Percentiles rank a stretch among this genome's conserved stretches.
phyloP scores from a whole-genome alignment of 1,140 invertebrate genomes.

The Calephelis virginiensis region DNA sequence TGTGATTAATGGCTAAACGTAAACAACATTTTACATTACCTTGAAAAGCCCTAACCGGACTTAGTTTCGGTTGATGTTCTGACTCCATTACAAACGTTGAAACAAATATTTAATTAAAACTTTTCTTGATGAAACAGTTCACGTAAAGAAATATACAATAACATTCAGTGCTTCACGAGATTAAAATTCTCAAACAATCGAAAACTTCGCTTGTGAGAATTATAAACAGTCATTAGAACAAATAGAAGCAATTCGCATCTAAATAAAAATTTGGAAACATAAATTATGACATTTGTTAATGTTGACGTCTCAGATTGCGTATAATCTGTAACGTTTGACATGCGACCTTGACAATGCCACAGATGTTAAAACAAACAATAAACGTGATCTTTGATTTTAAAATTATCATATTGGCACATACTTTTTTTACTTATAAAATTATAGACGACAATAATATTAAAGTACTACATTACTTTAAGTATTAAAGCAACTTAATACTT shows the following conservation, averaged over 20 bases:
- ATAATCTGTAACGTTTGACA: not conserved
- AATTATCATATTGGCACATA: too few relatives aligned
- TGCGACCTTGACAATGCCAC: not conserved
- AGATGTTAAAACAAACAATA: not conserved
- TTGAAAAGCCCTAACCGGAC: constrained; percentile 61
- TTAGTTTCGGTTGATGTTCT: constrained; percentile 61
- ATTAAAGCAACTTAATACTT: too few relatives aligned
- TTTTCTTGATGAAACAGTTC: not conserved
- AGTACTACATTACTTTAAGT: too few relatives aligned
- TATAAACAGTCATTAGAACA: not conserved
- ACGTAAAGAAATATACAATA: not conserved
- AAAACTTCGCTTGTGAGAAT: not conserved
- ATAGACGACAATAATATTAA: too few relatives aligned
- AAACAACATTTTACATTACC: constrained; percentile 37
- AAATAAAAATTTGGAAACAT: not conserved
- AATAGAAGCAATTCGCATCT: not conserved
- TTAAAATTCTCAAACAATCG: not conserved
- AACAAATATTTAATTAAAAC: constrained; percentile 12
- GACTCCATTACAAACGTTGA: constrained; percentile 45
- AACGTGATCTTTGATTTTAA: too few relatives aligned
- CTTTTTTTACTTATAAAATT: too few relatives aligned
- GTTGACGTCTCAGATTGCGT: not conserved
- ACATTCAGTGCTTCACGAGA: not conserved
- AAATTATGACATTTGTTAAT: not conserved
- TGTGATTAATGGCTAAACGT: not conserved